These are phyloP conservation scores for Eustalomyia histrio DNA, from an alignment of 2,888 invertebrate genomes.

Conservation along the genomic window DNA sequence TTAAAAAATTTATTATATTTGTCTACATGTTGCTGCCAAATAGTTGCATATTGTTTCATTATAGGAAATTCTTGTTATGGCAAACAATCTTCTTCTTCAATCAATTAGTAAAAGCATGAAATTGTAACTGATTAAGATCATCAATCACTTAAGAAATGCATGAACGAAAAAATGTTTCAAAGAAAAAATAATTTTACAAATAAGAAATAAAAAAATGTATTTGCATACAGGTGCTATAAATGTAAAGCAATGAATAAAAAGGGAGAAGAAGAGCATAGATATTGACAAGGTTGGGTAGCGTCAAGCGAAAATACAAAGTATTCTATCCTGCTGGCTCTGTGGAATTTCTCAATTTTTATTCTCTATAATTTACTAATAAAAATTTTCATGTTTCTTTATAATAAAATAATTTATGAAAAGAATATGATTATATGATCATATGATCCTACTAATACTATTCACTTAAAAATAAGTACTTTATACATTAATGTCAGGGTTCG, in stretches of 20 bases:
- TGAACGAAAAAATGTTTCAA: constrained; percentile 44
- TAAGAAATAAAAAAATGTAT: constrained; percentile 16
- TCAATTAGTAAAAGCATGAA: constrained; percentile 60
- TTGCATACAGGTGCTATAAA: constrained; percentile 39
- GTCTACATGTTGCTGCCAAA: constrained; percentile 49
- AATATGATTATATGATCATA: too few relatives aligned
- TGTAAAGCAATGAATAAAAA: too few relatives aligned
- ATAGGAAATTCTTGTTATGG: constrained; percentile 36
- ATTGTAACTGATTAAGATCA: constrained; percentile 65
- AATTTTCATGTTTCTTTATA: too few relatives aligned
- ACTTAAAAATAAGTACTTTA: not conserved
- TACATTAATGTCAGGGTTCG: not conserved
- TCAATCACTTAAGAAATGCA: constrained; percentile 59
- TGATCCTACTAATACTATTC: too few relatives aligned
- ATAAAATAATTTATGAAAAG: too few relatives aligned
- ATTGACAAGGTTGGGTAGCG: too few relatives aligned
- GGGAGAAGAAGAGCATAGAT: too few relatives aligned
- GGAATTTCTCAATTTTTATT: too few relatives aligned
- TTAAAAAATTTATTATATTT: constrained; percentile 51
- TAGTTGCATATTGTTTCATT: constrained; percentile 42
- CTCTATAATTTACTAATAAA: too few relatives aligned
- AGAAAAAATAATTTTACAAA: not conserved
- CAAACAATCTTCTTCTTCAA: constrained; percentile 9
- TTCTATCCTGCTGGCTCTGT: too few relatives aligned
- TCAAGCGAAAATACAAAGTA: too few relatives aligned